Conservation (phyloP, 2,888 invertebrate genomes). For the Lordiphosa andalusiaca region DNA sequence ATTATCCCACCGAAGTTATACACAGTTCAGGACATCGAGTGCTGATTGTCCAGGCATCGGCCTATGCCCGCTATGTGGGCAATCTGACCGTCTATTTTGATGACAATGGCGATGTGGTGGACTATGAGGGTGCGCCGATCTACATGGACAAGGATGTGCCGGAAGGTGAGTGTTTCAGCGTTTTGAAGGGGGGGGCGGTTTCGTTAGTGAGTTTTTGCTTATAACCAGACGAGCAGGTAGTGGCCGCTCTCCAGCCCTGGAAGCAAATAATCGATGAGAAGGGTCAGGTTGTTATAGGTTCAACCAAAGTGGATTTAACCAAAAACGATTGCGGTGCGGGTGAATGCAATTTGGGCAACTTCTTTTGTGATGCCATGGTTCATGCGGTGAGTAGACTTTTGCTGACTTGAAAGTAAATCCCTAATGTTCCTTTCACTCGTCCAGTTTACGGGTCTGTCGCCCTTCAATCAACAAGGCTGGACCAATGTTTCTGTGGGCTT, state of each 20-base stretch:
- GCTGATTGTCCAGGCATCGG: conserved; percentile 87
- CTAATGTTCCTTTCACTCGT: background rate
- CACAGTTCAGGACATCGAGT: conserved; percentile 80
- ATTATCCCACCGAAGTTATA: conserved; percentile 86
- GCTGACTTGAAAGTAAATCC: too few relatives aligned
- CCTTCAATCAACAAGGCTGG: conserved; percentile 82
- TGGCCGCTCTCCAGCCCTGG: conserved; percentile 84
- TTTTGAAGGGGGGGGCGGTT: conserved; percentile 1
- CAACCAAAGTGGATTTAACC: conserved; percentile 82
- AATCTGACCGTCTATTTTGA: conserved; percentile 87
- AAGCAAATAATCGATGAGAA: conserved; percentile 82
- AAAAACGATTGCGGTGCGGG: conserved; percentile 82
- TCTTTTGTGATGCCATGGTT: conserved; percentile 87
- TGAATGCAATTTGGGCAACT: conserved; percentile 89
- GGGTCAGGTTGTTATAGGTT: conserved; percentile 83
- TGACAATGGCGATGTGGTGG: conserved; percentile 83
- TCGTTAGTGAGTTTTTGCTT: conserved; percentile 11
- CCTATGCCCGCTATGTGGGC: conserved; percentile 89
- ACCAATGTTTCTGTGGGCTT: conserved; percentile 85
- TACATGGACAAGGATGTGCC: conserved; percentile 84
- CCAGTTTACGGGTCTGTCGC: conserved; percentile 61
- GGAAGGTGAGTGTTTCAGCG: conserved; percentile 82
- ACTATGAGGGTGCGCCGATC: conserved; percentile 88
- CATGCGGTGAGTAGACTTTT: conserved; percentile 81
- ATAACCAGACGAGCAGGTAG: conserved; percentile 82